Evolutionary conservation across 30 jellyfish, hydroid and myxozoan species (phyloP), one percentile per base, ranked within the genome.

Genomic region (Nemopilema nomurai): DNA sequence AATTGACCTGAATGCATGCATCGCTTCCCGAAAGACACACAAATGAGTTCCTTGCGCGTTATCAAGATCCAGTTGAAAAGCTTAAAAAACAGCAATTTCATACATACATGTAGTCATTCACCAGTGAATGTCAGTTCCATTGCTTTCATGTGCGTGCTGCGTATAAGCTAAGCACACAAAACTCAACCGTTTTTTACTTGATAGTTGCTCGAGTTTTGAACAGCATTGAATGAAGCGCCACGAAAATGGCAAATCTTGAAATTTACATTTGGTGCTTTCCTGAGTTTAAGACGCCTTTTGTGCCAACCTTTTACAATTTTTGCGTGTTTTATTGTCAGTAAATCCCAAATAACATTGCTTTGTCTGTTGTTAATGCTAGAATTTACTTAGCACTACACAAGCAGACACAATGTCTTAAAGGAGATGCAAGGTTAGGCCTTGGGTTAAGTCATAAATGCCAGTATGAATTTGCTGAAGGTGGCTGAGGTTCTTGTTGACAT

Each of bases 331-430:
- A 73, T 73, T 41, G 51, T 20, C 64, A 16, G 17, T 1, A 71
- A 71, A 4, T 29, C 81, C 8, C 28, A 25, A 26, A 23, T 30
- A 71, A 28, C 66, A 73, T 30, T 66, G 8, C 31, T 18, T 33
- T 73, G 33, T 25, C 63, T 73, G 0, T 0, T 9, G 0, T 67
- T 7, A 73, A 73, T 22, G 69, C 69, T 17, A 41, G 49, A 73
- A 41, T 73, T 73, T 33, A 30, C 70, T 30, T 49, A 20, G 33
- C 70, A 73, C 50, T 24, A 41, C 23, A 18, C 26, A 41, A 8
- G 83, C 70, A 73, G 83, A 73, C 83, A 31, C 29, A 31, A 22
- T 31, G 64, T 31, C 70, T 73, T 9, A 30, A 32, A 73, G 83
- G 23, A 33, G 83, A 73, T 20, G 20, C 49, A 19, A 24, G 83